Percentiles rank a stretch among this genome's conserved stretches.
These are phyloP conservation scores for Amphiprion percula DNA, from an alignment of 2,113 vertebrate genomes.

Conservation along the genomic window DNA sequence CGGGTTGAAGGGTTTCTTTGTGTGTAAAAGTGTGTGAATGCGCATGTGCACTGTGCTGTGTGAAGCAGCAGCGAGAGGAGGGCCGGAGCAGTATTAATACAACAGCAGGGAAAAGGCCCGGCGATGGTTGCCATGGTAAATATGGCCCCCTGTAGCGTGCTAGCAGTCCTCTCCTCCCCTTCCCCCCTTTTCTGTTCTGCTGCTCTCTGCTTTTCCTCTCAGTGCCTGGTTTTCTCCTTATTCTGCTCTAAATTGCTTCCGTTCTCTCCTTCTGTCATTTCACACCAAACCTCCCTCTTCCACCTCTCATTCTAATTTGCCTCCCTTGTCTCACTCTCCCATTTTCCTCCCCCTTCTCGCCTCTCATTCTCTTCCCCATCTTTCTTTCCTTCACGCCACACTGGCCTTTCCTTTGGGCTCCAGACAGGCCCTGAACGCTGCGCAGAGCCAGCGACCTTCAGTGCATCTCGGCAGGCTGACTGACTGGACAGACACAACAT, in stretches of 20 bases:
- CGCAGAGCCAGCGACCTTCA: slow-evolving; percentile 56
- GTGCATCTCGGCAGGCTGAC: slow-evolving; percentile 43
- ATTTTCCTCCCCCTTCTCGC: background rate
- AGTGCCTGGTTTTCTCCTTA: background rate
- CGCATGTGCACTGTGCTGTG: slow-evolving; percentile 4
- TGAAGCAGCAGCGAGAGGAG: slow-evolving; percentile 26
- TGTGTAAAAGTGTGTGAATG: background rate
- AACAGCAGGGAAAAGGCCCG: slow-evolving; percentile 64
- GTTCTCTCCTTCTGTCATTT: background rate
- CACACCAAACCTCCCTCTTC: background rate
- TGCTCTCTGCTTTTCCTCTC: slow-evolving; percentile 18
- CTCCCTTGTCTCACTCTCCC: background rate
- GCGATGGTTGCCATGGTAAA: slow-evolving; percentile 80
- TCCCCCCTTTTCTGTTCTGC: background rate
- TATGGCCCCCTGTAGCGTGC: slow-evolving; percentile 57
- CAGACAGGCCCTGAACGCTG: slow-evolving; percentile 48
- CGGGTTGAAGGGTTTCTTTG: slow-evolving; percentile 33
- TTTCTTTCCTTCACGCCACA: slow-evolving; percentile 62
- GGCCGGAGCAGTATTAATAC: slow-evolving; percentile 32
- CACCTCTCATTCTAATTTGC: background rate
- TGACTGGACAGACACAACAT: slow-evolving; percentile 19
- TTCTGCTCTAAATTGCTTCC: background rate
- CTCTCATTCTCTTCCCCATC: slow-evolving; percentile 24
- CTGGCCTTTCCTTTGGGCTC: slow-evolving; percentile 52
- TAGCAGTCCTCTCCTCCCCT: slow-evolving; percentile 40